phyloP scores from a whole-genome alignment of 2,888 invertebrate species.

The Xestobium rufovillosum region DNA sequence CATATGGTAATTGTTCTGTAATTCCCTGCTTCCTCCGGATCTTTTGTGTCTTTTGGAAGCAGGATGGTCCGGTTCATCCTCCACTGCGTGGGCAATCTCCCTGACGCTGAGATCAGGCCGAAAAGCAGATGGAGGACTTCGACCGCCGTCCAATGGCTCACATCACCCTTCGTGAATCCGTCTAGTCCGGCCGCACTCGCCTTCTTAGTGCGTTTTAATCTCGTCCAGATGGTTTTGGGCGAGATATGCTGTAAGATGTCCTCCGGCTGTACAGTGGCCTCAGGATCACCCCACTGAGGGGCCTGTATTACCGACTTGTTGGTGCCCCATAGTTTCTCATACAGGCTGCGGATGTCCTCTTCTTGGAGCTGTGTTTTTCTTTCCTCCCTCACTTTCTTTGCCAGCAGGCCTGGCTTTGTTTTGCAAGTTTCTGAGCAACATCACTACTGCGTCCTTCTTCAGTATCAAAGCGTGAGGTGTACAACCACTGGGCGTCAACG shows the following conservation, averaged over 20 bases:
- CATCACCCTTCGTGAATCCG: slow-evolving; percentile 20
- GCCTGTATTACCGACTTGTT: slow-evolving; percentile 20
- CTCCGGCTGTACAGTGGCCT: slow-evolving; percentile 5
- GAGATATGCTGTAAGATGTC: too few relatives aligned
- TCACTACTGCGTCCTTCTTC: too few relatives aligned
- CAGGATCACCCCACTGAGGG: slow-evolving; percentile 16
- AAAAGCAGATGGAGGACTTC: too few relatives aligned
- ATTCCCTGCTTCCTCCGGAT: slow-evolving; percentile 23
- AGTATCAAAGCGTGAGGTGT: too few relatives aligned
- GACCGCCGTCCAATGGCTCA: slow-evolving; percentile 9
- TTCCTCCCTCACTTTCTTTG: too few relatives aligned
- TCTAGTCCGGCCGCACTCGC: slow-evolving; percentile 26
- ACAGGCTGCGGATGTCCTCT: too few relatives aligned
- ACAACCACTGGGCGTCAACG: too few relatives aligned
- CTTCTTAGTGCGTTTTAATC: slow-evolving; percentile 20
- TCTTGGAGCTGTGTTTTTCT: too few relatives aligned
- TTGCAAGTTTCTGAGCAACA: not conserved
- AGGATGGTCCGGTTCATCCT: too few relatives aligned
- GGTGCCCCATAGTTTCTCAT: slow-evolving; percentile 27
- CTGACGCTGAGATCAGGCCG: too few relatives aligned
- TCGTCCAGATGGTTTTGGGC: too few relatives aligned
- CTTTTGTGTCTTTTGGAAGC: slow-evolving; percentile 33
- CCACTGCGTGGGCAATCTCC: too few relatives aligned
- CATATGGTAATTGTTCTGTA: slow-evolving; percentile 34
- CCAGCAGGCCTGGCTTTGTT: slow-evolving; percentile 18